Evolutionary conservation across 2,113 vertebrate genomes (phyloP).

Genomic region (Catharus fuscescens): DNA sequence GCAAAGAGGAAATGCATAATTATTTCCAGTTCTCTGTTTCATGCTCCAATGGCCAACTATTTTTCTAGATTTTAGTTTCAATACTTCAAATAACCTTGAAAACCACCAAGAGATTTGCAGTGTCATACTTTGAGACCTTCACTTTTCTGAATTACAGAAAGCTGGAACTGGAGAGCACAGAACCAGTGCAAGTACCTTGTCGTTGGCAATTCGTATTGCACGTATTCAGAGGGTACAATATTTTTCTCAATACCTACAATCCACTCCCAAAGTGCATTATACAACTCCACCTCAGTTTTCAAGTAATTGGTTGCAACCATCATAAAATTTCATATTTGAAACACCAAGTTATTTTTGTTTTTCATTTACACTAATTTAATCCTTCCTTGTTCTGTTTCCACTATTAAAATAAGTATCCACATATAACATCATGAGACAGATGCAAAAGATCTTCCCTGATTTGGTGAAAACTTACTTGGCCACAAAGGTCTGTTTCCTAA

Average conservation of each 20-base stretch:
- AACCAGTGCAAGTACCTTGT: neutral
- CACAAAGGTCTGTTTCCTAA: neutral
- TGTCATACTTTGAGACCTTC: neutral
- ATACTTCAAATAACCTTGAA: neutral
- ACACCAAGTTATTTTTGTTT: neutral
- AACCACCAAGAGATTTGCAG: neutral
- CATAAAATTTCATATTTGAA: neutral
- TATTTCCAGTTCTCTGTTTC: neutral
- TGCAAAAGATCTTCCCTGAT: neutral
- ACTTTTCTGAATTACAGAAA: neutral
- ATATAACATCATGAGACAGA: accelerated
- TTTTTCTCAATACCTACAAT: neutral
- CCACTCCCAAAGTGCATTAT: neutral
- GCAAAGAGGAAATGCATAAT: neutral
- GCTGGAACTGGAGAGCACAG: neutral
- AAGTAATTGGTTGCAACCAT: neutral
- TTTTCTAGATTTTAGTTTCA: neutral
- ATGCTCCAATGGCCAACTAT: neutral
- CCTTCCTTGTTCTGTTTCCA: neutral
- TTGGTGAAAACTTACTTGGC: neutral
- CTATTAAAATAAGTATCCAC: neutral
- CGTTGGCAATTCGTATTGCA: neutral
- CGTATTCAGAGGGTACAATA: neutral
- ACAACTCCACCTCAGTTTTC: neutral
- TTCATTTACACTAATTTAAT: neutral